phyloP scores from a whole-genome alignment of 2,113 vertebrate genomes.

The Sceloporus undulatus region DNA sequence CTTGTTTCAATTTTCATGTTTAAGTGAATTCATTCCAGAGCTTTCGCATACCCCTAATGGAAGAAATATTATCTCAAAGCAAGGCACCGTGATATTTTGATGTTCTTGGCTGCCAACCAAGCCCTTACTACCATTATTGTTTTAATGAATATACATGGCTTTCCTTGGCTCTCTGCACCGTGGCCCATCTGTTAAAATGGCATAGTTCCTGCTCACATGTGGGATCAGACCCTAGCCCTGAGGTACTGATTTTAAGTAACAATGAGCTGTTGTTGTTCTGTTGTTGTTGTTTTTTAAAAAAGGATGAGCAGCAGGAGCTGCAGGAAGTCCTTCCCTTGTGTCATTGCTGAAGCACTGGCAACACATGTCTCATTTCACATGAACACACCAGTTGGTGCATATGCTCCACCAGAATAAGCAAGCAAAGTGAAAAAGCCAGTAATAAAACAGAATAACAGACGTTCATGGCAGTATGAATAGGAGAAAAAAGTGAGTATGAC shows the following conservation, averaged over 20 bases:
- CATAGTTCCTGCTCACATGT: constrained; percentile 68
- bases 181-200: constrained; percentile 76
- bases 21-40: constrained; percentile 61
- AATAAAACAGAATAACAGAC: fast-evolving
- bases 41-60: constrained; percentile 57
- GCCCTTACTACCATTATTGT: constrained; percentile 62
- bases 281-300: neutral
- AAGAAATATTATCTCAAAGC: constrained; percentile 67
- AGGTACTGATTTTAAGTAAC: constrained; percentile 37
- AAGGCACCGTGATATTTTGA: constrained; percentile 66
- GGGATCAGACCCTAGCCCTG: constrained; percentile 63
- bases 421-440: fast-evolving
- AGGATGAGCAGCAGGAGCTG: constrained; percentile 38
- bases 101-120: constrained; percentile 72
- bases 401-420: fast-evolving
- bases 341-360: neutral
- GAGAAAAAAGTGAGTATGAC: too few relatives aligned
- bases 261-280: constrained; percentile 26
- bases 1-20: constrained; percentile 54
- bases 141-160: constrained; percentile 71
- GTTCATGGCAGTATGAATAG: fast-evolving
- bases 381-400: constrained; percentile 62
- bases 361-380: constrained; percentile 55
- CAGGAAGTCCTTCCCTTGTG: constrained; percentile 40
- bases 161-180: constrained; percentile 64